Percentiles rank a stretch among this genome's conserved stretches.
These are phyloP conservation scores for Allolobophora icterica DNA, from an alignment of 2,888 invertebrate species.

Conservation along the genomic window DNA sequence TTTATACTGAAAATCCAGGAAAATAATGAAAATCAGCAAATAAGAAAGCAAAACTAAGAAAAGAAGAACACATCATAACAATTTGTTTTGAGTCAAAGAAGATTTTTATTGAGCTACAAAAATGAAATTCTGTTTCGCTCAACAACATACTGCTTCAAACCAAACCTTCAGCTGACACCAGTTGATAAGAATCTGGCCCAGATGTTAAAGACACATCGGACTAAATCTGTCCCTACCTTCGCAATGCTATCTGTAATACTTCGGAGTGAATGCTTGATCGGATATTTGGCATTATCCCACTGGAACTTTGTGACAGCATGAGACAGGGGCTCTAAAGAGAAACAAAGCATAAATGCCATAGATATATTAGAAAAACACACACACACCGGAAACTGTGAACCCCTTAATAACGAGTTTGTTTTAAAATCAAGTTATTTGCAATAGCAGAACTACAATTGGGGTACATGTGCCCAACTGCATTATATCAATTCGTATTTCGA, in stretches of 20 bases:
- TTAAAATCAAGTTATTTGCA: no score
- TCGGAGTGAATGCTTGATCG: constrained; percentile 95
- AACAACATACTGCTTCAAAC: no score
- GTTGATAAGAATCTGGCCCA: no score
- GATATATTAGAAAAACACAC: background rate
- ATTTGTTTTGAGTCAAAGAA: background rate
- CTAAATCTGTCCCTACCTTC: constrained; percentile 70
- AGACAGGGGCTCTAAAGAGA: background rate
- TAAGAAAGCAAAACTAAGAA: background rate
- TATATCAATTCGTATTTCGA: no score
- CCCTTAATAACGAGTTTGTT: no score
- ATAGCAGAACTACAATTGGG: no score
- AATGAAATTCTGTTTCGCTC: no score
- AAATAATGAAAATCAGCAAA: background rate
- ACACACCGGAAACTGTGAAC: no score
- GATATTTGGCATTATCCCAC: constrained; percentile 99
- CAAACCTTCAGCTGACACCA: no score
- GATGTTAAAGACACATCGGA: background rate
- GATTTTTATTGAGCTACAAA: background rate
- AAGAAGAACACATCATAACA: background rate
- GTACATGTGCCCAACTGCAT: no score
- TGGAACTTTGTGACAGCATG: constrained; percentile 84
- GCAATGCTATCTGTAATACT: constrained; percentile 97
- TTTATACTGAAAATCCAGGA: background rate
- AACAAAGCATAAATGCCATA: background rate